Evolutionary conservation across 2,888 invertebrate genomes (phyloP), one percentile per base, ranked within the genome.

Genomic region (Acronicta alni): DNA sequence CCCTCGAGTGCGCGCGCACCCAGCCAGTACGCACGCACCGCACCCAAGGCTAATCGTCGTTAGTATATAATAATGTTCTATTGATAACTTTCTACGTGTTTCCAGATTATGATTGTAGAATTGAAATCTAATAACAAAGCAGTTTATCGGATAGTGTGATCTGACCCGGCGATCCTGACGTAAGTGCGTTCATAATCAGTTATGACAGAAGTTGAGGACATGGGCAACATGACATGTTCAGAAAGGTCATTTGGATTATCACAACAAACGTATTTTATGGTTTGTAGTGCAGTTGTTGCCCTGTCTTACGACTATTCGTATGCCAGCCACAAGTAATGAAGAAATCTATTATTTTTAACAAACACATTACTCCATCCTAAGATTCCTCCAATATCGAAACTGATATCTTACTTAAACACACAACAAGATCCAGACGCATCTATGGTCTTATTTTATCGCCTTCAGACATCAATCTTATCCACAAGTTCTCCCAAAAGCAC

Each of bases 11-110:
- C 75, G 23, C 7, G n/a, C 14, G 68, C 55, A 53, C 72, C 18
- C 4, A 10, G 6, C 46, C 7, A 39, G 68, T 75, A 18, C 77
- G 47, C 3, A 4, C 32, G 63, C 38, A 69, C 75, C 42, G 3
- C 6, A n/a, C n/a, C 38, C 77, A 67, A 77, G 77, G 70, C 57
- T 48, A 47, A 38, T 14, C 15, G 39, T 23, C 16, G 51, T 38
- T 41, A 52, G 46, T 37, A 2, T 18, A 37, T 43, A 57, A 42
- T 38, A 57, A 57, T 54, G 42, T 55, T 68, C 57, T 63, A 66
- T 62, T 60, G 72, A 75, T 72, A 67, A 72, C 58, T 75, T 67
- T 75, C 72, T 75, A 67, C 55, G 38, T 51, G 67, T 41, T 59
- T 48, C 35, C 41, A 55, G 45, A 38, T 64, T 57, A 51, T 32